Percentiles rank a stretch among this genome's conserved stretches.
Conservation (phyloP, 2,888 invertebrate genomes). For the Coremacera marginata region DNA sequence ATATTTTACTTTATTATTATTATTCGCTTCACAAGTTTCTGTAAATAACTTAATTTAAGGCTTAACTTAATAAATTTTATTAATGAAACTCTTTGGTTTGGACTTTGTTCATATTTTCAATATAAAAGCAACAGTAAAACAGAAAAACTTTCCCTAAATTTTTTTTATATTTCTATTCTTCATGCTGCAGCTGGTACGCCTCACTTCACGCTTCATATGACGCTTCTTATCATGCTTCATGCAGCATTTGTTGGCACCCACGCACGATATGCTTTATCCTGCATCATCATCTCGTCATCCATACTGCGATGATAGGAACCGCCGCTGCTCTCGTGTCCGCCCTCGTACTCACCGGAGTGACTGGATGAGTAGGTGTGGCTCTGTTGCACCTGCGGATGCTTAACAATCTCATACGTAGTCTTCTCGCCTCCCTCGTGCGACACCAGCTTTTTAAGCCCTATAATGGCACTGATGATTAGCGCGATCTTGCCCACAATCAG, state of each 20-base stretch:
- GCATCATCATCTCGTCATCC: slow-evolving; percentile 74
- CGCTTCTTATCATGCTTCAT: slow-evolving; percentile 23
- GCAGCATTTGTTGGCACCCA: slow-evolving; percentile 65
- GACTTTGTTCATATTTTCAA: neutral
- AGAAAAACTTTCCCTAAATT: neutral
- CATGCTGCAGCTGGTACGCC: neutral
- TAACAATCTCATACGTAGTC: slow-evolving; percentile 87
- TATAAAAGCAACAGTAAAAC: too few species aligned
- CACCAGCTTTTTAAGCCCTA: slow-evolving; percentile 84
- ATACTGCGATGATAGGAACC: slow-evolving; percentile 74
- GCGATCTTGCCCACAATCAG: slow-evolving; percentile 87
- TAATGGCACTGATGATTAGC: slow-evolving; percentile 81
- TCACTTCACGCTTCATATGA: neutral
- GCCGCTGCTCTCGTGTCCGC: slow-evolving; percentile 73
- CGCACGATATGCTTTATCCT: slow-evolving; percentile 75
- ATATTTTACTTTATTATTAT: neutral
- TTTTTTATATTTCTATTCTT: neutral
- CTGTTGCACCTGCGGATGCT: slow-evolving; percentile 85
- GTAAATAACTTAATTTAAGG: slow-evolving; percentile 8
- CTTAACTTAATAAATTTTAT: slow-evolving; percentile 8
- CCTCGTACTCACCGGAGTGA: slow-evolving; percentile 75
- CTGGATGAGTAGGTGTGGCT: slow-evolving; percentile 80
- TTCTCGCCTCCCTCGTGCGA: slow-evolving; percentile 79
- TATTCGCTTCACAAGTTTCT: neutral
- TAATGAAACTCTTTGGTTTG: slow-evolving; percentile 22